Evolutionary conservation across 2,113 vertebrate species (phyloP).

Genomic region (Hemiprocne comata): DNA sequence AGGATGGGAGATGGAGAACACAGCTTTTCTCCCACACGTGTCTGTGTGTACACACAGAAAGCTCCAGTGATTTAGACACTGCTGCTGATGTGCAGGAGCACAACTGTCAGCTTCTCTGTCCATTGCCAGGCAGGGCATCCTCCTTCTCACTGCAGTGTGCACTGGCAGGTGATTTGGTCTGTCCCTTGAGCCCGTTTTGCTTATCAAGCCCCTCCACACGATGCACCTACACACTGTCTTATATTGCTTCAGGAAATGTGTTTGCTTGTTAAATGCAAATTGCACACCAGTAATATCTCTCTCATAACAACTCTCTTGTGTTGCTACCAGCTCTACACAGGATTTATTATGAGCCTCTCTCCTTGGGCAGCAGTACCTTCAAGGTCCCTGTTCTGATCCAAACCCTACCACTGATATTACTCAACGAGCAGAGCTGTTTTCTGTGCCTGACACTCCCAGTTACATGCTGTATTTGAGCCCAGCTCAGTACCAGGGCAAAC

Average conservation of each 20-base stretch:
- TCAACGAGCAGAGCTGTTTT: not conserved
- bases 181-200: not conserved
- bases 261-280: not conserved
- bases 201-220: not conserved
- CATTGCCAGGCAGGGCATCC: not conserved
- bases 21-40: not conserved
- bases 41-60: not conserved
- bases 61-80: not conserved
- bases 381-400: not conserved
- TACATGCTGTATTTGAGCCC: not conserved
- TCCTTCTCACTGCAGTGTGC: rapidly evolving
- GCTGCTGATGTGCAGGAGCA: not conserved
- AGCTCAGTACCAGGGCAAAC: not conserved
- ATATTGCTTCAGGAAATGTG: not conserved
- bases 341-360: rapidly evolving
- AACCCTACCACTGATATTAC: no score
- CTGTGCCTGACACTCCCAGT: not conserved
- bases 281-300: no score
- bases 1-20: not conserved
- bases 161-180: not conserved
- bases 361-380: not conserved
- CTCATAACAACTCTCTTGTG: rapidly evolving
- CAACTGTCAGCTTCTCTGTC: not conserved
- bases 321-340: not conserved
- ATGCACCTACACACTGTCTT: not conserved